Conservation (phyloP, 1,140 invertebrate species). For the Drosophila santomea region DNA sequence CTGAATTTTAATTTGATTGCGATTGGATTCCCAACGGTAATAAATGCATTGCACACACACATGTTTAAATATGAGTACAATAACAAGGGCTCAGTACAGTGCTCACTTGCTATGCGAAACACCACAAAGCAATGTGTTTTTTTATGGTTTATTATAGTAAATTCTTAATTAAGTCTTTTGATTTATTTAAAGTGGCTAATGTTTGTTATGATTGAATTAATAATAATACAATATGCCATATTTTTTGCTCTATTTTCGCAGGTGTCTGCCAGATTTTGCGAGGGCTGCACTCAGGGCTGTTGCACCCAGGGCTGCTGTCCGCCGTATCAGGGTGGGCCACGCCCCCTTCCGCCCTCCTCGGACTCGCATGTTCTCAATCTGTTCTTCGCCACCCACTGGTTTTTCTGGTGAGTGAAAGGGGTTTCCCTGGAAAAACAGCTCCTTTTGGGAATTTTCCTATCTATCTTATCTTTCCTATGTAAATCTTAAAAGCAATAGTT, state of each 20-base stretch:
- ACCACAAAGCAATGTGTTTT: too few species aligned
- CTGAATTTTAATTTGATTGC: constrained; percentile 26
- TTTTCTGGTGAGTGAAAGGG: constrained; percentile 80
- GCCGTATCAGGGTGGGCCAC: constrained; percentile 85
- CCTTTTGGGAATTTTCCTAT: too few species aligned
- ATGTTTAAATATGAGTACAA: neutral
- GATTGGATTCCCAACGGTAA: constrained; percentile 4
- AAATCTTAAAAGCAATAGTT: too few species aligned
- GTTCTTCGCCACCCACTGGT: constrained; percentile 86
- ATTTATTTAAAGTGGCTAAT: too few species aligned
- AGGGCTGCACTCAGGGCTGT: constrained; percentile 88
- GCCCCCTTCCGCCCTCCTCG: constrained; percentile 84
- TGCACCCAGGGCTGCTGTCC: constrained; percentile 91
- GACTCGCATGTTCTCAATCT: constrained; percentile 85
- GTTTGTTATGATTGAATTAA: too few species aligned
- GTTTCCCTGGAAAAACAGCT: too few species aligned
- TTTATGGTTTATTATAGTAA: neutral
- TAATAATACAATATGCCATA: too few species aligned
- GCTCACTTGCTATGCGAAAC: neutral
- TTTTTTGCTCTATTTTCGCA: constrained; percentile 18
- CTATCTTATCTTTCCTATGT: too few species aligned
- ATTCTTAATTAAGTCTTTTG: too few species aligned
- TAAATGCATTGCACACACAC: constrained; percentile 1
- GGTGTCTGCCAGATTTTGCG: constrained; percentile 85
- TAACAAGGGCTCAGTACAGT: neutral